phyloP scores from a whole-genome alignment of 1,140 invertebrate species.

The Vanessa tameamea region DNA sequence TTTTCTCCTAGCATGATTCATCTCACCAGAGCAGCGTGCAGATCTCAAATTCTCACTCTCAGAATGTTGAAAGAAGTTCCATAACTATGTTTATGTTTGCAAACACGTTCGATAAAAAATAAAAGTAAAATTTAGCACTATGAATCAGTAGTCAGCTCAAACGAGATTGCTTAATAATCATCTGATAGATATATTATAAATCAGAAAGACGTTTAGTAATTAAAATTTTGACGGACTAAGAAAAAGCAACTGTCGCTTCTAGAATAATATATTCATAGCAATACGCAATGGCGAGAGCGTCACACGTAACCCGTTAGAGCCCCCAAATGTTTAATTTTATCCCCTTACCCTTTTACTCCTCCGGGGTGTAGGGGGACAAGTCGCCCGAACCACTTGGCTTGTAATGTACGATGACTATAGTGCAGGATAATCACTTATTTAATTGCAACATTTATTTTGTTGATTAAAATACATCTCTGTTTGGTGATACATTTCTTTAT shows the following conservation, averaged over 20 bases:
- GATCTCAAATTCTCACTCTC: no score
- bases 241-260: constrained; percentile 12
- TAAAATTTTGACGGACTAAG: no score
- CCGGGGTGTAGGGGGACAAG: constrained; percentile 31
- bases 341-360: constrained; percentile 41
- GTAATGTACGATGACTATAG: constrained; percentile 75
- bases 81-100: no score
- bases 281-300: constrained; percentile 17
- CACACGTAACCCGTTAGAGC: constrained; percentile 42
- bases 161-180: no score
- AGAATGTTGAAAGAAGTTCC: no score
- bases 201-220: no score
- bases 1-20: no score
- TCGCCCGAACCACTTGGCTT: constrained; percentile 53
- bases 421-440: constrained; percentile 78
- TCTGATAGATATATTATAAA: no score
- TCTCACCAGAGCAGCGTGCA: no score
- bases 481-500: neutral
- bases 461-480: constrained; percentile 74
- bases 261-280: constrained; percentile 7
- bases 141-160: no score
- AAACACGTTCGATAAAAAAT: no score
- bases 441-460: constrained; percentile 79
- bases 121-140: no score
- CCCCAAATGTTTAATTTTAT: constrained; percentile 76